Conservation (phyloP, 2,888 invertebrate species). For the Caenorhabditis sp. region DNA sequence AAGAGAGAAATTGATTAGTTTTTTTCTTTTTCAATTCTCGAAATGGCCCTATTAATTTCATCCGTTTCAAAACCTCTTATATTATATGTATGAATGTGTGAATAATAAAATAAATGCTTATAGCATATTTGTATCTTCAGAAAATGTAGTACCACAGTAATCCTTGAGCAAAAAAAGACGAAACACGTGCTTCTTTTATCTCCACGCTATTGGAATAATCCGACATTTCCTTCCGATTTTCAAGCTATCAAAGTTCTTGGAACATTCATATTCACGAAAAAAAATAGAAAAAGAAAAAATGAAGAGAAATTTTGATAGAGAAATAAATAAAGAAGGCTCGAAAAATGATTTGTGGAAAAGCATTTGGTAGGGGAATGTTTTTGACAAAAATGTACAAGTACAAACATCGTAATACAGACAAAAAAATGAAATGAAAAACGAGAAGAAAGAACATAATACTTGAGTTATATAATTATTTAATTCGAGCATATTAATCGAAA, state of each 20-base stretch:
- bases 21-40: no score
- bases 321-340: not conserved
- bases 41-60: no score
- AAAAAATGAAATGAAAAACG: not conserved
- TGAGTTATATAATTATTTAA: not conserved
- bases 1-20: no score
- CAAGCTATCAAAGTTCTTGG: not conserved
- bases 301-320: no score
- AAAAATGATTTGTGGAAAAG: not conserved
- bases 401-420: not conserved
- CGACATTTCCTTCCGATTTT: not conserved
- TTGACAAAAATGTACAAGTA: constrained; percentile 10
- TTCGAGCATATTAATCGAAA: not conserved
- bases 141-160: no score
- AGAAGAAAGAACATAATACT: not conserved
- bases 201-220: no score
- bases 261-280: not conserved
- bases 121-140: no score
- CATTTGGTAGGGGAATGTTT: constrained; percentile 13
- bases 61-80: no score
- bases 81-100: no score
- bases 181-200: no score
- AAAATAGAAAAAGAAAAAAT: not conserved
- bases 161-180: no score
- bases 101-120: no score